Evolutionary conservation across 2,113 vertebrate species (phyloP).

Genomic region (Plecotus auritus): DNA sequence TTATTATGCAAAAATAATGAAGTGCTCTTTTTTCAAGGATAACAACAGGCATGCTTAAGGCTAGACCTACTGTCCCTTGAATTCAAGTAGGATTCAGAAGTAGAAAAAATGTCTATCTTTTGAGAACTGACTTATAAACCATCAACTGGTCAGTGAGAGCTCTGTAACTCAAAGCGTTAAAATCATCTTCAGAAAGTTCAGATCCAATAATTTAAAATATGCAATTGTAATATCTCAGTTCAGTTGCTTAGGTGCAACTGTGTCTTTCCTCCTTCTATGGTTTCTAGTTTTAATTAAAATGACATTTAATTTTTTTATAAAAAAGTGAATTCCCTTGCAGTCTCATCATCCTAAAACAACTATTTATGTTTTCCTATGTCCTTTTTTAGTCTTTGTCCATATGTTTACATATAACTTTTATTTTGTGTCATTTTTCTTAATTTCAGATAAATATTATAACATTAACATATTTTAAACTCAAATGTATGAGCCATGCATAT

Average conservation of each 20-base stretch:
- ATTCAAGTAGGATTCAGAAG: neutral
- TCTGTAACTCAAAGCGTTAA: neutral
- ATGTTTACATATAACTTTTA: neutral
- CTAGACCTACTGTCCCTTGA: neutral
- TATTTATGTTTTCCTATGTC: neutral
- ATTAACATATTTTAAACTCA: neutral
- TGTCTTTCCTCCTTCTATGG: neutral
- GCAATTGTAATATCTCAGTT: neutral
- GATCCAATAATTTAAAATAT: neutral
- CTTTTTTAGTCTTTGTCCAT: neutral
- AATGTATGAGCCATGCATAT: neutral
- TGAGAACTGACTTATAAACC: neutral
- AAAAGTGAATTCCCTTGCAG: neutral
- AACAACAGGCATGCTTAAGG: neutral
- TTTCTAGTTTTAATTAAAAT: slow-evolving; percentile 30
- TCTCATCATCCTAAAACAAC: neutral
- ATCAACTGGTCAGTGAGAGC: neutral
- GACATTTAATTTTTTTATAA: neutral
- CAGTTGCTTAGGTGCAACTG: neutral
- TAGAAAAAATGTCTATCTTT: neutral
- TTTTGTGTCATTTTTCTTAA: slow-evolving; percentile 22
- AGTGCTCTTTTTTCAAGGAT: neutral
- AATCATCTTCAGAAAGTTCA: slow-evolving; percentile 8
- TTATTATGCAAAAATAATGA: neutral
- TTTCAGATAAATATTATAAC: neutral